Evolutionary conservation across 2,797 vertebrate species (phyloP), one percentile per base, ranked within the genome.

Genomic region (Phoeniculus purpureus): DNA sequence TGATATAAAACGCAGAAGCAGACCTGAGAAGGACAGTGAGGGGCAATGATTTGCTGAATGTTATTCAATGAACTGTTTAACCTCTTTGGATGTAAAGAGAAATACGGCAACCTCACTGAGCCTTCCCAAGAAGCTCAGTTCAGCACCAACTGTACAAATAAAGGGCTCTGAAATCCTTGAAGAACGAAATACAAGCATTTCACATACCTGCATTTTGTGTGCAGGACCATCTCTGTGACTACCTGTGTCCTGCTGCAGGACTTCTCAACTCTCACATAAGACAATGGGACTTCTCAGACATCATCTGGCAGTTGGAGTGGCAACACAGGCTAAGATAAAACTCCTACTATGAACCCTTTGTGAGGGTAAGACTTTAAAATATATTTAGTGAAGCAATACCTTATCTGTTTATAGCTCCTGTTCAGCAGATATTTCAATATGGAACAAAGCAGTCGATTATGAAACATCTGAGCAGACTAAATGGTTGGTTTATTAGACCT

Each of bases 11-110:
- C 85, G 21, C 14, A 19, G n/a, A 92, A 83, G 51, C 0, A 1
- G 21, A 70, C 12, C 15, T 79, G 17, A 76, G 64, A 59, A 90
- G 71, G 72, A 92, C 47, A 86, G 64, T 9, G 61, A 90, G 34
- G 74, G 83, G 86, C 50, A 93, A 86, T 47, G 78, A 79, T 51
- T 81, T 40, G 14, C 13, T 84, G 79, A 62, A 76, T 60, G 81
- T 84, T 71, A 93, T 62, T 84, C 66, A 81, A 31, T 22, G 27
- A 71, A 81, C 64, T 72, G 81, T 66, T 91, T 81, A 92, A 81
- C 15, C 60, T 59, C 77, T 60, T 27, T 45, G 52, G 16, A 26
- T 8, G 12, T 58, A 26, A 84, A 85, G 14, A 78, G 23, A 73
- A 79, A 62, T 27, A 34, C 19, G 81, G 62, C 50, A 5, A 40